Evolutionary conservation across 2,888 invertebrate species (phyloP).

Genomic region (Ligdia adustata): DNA sequence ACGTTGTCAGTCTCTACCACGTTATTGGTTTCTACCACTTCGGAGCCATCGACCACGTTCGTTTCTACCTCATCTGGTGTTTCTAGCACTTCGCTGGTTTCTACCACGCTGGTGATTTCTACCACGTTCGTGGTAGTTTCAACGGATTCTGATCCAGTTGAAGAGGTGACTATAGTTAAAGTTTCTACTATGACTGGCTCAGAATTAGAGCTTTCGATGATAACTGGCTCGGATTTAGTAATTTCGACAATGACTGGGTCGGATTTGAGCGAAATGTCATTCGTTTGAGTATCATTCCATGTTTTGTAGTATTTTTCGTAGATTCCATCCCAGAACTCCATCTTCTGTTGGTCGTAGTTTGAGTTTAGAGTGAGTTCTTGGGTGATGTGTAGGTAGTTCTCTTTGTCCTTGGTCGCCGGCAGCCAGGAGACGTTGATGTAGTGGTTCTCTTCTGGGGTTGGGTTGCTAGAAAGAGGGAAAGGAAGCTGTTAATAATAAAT

Average conservation of each 20-base stretch:
- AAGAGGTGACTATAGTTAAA: slow-evolving; percentile 20
- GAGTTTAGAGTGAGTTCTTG: slow-evolving; percentile 60
- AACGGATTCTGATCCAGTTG: slow-evolving; percentile 22
- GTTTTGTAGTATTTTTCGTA: slow-evolving; percentile 70
- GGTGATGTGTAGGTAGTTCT: slow-evolving; percentile 62
- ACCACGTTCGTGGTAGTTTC: slow-evolving; percentile 23
- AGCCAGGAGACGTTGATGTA: slow-evolving; percentile 69
- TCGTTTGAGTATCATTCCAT: slow-evolving; percentile 61
- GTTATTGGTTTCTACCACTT: slow-evolving; percentile 2
- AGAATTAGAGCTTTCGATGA: slow-evolving; percentile 33
- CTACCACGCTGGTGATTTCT: slow-evolving; percentile 11
- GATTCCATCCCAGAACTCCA: slow-evolving; percentile 72
- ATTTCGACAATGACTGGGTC: too few relatives aligned
- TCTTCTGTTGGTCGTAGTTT: slow-evolving; percentile 65
- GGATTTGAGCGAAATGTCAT: slow-evolving; percentile 28
- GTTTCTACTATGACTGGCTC: slow-evolving; percentile 40
- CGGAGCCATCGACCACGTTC: neutral
- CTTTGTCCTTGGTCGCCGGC: slow-evolving; percentile 67
- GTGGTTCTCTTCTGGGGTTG: slow-evolving; percentile 73
- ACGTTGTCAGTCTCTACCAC: neutral
- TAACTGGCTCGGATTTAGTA: slow-evolving; percentile 11
- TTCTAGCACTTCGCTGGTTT: slow-evolving; percentile 8
- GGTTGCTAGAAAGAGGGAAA: slow-evolving; percentile 59
- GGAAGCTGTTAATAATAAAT: neutral
- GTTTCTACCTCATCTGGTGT: slow-evolving; percentile 4